phyloP scores from a whole-genome alignment of 1,140 invertebrate genomes.

The Drosophila orena region DNA sequence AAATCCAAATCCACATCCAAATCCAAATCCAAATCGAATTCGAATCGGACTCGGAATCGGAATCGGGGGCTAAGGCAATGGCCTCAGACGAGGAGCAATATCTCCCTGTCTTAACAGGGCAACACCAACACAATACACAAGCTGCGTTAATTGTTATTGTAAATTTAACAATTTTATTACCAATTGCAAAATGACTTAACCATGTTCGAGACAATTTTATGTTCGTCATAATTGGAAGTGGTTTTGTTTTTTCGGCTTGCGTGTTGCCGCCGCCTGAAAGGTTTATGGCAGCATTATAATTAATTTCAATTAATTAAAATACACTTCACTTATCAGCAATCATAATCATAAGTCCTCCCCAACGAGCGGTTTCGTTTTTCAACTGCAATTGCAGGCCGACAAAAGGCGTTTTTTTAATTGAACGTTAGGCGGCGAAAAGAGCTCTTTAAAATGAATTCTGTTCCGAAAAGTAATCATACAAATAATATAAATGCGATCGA shows the following conservation, averaged over 20 bases:
- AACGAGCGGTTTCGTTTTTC: constrained; percentile 42
- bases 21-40: not conserved
- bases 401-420: constrained; percentile 12
- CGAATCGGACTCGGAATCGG: constrained; percentile 14
- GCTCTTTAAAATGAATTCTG: constrained; percentile 20
- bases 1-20: constrained; percentile 2
- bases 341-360: constrained; percentile 55
- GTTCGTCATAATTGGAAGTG: constrained; percentile 70
- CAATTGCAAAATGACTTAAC: constrained; percentile 72
- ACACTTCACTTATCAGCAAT: constrained; percentile 69
- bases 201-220: constrained; percentile 72
- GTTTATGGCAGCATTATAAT: constrained; percentile 69
- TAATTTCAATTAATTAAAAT: constrained; percentile 81
- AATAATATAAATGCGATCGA: constrained; percentile 75
- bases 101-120: not conserved
- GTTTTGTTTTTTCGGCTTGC: constrained; percentile 25
- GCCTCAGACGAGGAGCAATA: constrained; percentile 18
- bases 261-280: constrained; percentile 30
- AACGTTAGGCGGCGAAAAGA: not conserved
- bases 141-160: constrained; percentile 63
- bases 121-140: constrained; percentile 40
- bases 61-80: constrained; percentile 29
- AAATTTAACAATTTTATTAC: constrained; percentile 66
- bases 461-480: constrained; percentile 58
- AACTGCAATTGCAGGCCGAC: constrained; percentile 47